Evolutionary conservation across 2,113 vertebrate genomes (phyloP).

Genomic region (Heloderma charlesbogerti): DNA sequence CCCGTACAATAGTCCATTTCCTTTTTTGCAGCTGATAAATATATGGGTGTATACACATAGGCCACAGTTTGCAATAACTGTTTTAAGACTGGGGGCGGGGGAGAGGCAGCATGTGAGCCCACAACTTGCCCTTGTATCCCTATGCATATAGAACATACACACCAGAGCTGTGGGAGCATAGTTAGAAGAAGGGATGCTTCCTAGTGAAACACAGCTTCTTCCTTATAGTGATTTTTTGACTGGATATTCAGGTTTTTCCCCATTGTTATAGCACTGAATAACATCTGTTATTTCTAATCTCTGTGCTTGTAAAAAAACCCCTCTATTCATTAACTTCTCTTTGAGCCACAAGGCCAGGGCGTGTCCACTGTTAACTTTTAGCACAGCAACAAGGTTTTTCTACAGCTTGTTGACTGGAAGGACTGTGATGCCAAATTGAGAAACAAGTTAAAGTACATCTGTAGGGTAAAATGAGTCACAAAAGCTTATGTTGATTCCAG

Average conservation of each 20-base stretch:
- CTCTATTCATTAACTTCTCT: background rate
- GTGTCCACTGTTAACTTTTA: background rate
- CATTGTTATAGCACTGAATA: background rate
- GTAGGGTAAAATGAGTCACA: background rate
- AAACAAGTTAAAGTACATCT: background rate
- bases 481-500: background rate
- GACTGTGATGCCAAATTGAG: background rate
- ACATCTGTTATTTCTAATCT: background rate
- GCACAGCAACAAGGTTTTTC: background rate
- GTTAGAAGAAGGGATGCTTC: background rate
- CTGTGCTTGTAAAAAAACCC: background rate
- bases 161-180: background rate
- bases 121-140: background rate
- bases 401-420: background rate
- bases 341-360: background rate
- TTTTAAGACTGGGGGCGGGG: background rate
- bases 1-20: background rate
- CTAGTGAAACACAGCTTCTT: background rate
- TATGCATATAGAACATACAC: background rate
- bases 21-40: background rate
- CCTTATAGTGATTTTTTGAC: background rate
- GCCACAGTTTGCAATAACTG: background rate
- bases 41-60: background rate
- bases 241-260: background rate
- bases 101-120: background rate